These are phyloP conservation scores for Drosophila pegasa DNA, from an alignment of 2,888 invertebrate genomes.

Conservation along the genomic window DNA sequence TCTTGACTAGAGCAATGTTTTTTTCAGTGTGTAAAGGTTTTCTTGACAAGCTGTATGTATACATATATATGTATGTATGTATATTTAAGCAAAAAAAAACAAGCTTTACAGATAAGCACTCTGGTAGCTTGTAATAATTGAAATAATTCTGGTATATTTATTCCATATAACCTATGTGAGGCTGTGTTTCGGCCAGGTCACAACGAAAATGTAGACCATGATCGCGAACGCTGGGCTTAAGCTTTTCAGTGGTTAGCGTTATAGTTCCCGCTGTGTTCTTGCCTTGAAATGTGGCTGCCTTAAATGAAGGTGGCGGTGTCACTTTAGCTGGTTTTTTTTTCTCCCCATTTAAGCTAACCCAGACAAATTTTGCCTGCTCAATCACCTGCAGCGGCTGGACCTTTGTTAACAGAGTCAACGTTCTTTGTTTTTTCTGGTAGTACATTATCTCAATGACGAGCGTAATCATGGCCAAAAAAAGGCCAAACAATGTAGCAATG, in stretches of 20 bases:
- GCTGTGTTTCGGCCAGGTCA: constrained; percentile 3
- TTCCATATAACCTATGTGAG: constrained; percentile 51
- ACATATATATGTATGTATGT: not conserved
- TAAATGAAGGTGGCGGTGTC: constrained; percentile 80
- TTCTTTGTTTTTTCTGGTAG: constrained; percentile 85
- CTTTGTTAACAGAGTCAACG: constrained; percentile 49
- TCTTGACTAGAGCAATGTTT: no score
- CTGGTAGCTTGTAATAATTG: not conserved
- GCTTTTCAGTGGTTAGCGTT: constrained; percentile 69
- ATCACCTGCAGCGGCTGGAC: constrained; percentile 55
- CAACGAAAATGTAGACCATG: constrained; percentile 40
- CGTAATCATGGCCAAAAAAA: constrained; percentile 93
- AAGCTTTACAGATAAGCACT: not conserved
- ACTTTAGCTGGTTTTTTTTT: constrained; percentile 24
- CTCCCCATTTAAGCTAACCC: constrained; percentile 29
- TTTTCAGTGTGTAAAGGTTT: no score
- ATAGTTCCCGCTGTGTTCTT: constrained; percentile 61
- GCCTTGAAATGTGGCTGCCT: constrained; percentile 70
- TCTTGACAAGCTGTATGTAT: no score
- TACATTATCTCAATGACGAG: constrained; percentile 93
- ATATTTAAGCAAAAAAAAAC: no score
- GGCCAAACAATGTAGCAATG: constrained; percentile 94
- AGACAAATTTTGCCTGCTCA: constrained; percentile 37
- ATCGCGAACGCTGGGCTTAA: constrained; percentile 62
- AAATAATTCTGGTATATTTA: constrained; percentile 14